Evolutionary conservation across 2,888 invertebrate genomes (phyloP), one percentile per base, ranked within the genome.

Genomic region (Drosophila nr. perissopoda): DNA sequence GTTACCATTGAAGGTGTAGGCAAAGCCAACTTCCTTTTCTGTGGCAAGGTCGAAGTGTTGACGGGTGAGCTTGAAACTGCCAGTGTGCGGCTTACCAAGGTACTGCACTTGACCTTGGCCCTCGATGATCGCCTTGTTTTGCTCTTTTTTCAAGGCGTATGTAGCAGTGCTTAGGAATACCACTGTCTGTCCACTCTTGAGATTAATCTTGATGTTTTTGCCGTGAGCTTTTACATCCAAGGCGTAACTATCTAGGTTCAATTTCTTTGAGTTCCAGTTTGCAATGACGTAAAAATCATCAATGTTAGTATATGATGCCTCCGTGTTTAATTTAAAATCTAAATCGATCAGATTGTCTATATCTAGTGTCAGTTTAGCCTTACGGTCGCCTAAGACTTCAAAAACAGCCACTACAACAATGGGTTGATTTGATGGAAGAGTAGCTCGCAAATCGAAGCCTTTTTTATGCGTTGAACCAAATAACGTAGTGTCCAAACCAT

Each of bases 101-200:
- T 96, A 94, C 83, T 95, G 96, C 21, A 97, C 93, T 48, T 94
- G 95, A 1, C 97, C 97, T 10, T 95, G 95, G 1, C 97, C 97
- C 91, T 97, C 97, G 10, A 97, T 94, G 63, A 96, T 95, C 60
- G 94, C 94, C 91, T 96, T 96, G 18, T 95, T 95, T 38, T 95
- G 95, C 91, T 96, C 96, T 68, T 95, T 95, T 77, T 96, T 96
- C 71, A 95, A 94, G 70, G 95, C 95, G 92, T 96, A 97, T 7
- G 94, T 95, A 2, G 96, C 96, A 88, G 95, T 95, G 80, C 97
- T 97, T 83, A 95, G 95, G 2, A 97, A 87, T 11, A 97, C 90
- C 61, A 96, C 95, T 25, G 82, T 83, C 67, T 95, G 95, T 5
- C 94, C 95, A 56, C 95, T 95, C 36, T 95, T 95, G 0, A 95